Percentiles rank a stretch among this genome's conserved stretches.
Evolutionary conservation across 1,140 invertebrate genomes (phyloP).

Genomic region (Heterodera schachtii): DNA sequence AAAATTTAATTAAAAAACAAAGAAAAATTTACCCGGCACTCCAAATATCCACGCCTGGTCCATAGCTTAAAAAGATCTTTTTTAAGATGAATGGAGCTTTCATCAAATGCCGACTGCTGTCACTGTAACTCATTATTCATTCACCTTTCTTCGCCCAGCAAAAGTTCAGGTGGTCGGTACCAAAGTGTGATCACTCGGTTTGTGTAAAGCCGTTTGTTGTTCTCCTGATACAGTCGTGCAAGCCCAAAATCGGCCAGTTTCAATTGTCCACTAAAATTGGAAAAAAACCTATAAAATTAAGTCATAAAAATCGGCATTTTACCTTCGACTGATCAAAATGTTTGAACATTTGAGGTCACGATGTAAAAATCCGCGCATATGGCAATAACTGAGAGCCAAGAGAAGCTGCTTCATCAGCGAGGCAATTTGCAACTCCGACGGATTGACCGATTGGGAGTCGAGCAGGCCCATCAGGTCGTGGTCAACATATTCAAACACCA

Average conservation of each 20-base stretch:
- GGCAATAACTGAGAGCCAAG: slow-evolving; percentile 94
- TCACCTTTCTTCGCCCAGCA: slow-evolving; percentile 96
- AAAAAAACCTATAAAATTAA: slow-evolving; percentile 42
- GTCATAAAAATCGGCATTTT: slow-evolving; percentile 42
- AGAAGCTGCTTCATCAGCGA: slow-evolving; percentile 96
- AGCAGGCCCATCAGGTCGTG: slow-evolving; percentile 98
- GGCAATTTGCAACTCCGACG: slow-evolving; percentile 90
- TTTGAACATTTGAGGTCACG: slow-evolving; percentile 99
- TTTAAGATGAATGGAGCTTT: too few relatives aligned
- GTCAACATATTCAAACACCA: slow-evolving; percentile 99
- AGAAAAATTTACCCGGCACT: slow-evolving; percentile 79
- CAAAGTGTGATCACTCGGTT: slow-evolving; percentile 97
- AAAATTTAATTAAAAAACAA: slow-evolving; percentile 2
- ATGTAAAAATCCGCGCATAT: slow-evolving; percentile 96
- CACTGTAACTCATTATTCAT: slow-evolving; percentile 61
- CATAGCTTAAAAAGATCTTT: slow-evolving; percentile 74
- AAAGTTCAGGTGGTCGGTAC: slow-evolving; percentile 94
- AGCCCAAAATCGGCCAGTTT: slow-evolving; percentile 98
- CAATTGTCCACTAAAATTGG: slow-evolving; percentile 87
- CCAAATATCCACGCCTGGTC: slow-evolving; percentile 99
- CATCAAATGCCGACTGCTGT: not conserved
- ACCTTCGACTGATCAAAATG: slow-evolving; percentile 99
- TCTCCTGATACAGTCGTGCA: slow-evolving; percentile 90
- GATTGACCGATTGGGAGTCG: slow-evolving; percentile 79
- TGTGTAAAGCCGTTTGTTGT: slow-evolving; percentile 91